Evolutionary conservation across 2,797 vertebrate genomes (phyloP).

Genomic region (Phrynocephalus vlangalii): DNA sequence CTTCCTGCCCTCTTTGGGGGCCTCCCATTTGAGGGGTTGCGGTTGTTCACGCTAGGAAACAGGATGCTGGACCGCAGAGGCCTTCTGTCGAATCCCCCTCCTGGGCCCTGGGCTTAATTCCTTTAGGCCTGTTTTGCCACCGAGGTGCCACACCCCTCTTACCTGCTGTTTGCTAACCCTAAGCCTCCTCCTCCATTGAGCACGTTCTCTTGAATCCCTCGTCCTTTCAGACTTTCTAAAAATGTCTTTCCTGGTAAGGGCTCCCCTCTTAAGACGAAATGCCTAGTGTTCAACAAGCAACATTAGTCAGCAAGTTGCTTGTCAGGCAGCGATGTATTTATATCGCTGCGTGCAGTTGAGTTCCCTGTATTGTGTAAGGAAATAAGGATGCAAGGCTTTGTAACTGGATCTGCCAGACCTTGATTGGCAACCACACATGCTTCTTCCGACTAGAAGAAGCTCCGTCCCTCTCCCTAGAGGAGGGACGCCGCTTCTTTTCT

Average conservation of each 20-base stretch:
- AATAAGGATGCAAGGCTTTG: not conserved
- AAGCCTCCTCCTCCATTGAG: not conserved
- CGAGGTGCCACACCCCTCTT: not conserved
- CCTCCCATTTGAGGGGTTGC: not conserved
- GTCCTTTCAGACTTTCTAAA: not conserved
- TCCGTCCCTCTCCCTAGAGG: too few relatives aligned
- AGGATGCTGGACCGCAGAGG: too few relatives aligned
- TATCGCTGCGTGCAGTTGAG: not conserved
- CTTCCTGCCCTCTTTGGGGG: not conserved
- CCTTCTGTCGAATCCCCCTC: too few relatives aligned
- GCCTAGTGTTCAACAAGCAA: not conserved
- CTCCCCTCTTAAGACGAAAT: not conserved
- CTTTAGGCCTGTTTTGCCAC: not conserved
- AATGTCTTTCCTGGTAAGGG: not conserved
- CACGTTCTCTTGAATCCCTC: not conserved
- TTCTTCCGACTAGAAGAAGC: not conserved
- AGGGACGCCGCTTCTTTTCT: not conserved
- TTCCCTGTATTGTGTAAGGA: slow-evolving; percentile 27
- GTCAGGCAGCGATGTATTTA: slow-evolving; percentile 12
- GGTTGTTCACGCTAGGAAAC: too few relatives aligned
- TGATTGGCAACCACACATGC: slow-evolving; percentile 25
- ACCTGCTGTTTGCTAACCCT: not conserved
- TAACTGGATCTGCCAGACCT: slow-evolving; percentile 1
- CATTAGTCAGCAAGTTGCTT: not conserved
- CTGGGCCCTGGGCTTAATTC: not conserved